phyloP scores from a whole-genome alignment of 2,113 vertebrate genomes.

The Pongo abelii region DNA sequence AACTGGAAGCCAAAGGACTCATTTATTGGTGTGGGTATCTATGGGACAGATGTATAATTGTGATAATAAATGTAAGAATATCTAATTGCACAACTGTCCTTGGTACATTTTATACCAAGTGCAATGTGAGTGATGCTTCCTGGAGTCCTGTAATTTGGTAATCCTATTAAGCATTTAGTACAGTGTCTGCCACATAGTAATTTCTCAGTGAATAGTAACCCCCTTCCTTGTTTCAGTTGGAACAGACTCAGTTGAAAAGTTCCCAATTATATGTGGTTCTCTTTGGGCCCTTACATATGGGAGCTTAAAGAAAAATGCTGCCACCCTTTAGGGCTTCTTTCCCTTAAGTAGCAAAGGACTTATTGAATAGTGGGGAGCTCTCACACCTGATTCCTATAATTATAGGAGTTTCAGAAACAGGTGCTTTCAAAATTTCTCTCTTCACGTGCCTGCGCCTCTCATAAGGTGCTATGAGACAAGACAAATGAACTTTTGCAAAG shows the following conservation, averaged over 20 bases:
- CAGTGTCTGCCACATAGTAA: not conserved
- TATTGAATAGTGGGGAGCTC: not conserved
- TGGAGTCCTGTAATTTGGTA: not conserved
- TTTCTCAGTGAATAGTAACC: not conserved
- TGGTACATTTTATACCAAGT: not conserved
- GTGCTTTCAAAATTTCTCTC: not conserved
- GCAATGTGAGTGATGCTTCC: not conserved
- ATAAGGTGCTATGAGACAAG: constrained; percentile 42
- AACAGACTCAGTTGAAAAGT: not conserved
- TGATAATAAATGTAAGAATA: not conserved
- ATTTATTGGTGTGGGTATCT: not conserved
- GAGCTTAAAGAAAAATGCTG: not conserved
- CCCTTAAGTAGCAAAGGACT: not conserved
- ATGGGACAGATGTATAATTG: not conserved
- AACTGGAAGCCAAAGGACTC: not conserved
- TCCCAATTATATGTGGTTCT: not conserved
- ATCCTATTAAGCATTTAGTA: not conserved
- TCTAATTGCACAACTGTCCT: not conserved
- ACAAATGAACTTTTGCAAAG: constrained; percentile 41
- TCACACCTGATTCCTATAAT: not conserved
- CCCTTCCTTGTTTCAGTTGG: not conserved
- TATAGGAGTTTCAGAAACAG: not conserved
- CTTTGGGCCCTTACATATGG: not conserved
- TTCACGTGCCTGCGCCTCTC: not conserved
- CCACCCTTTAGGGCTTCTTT: not conserved